A percentile compares a stretch with the other conserved stretches of the same genome.
Conservation (phyloP, 2,888 invertebrate genomes). For the Bellardia bayeri region DNA sequence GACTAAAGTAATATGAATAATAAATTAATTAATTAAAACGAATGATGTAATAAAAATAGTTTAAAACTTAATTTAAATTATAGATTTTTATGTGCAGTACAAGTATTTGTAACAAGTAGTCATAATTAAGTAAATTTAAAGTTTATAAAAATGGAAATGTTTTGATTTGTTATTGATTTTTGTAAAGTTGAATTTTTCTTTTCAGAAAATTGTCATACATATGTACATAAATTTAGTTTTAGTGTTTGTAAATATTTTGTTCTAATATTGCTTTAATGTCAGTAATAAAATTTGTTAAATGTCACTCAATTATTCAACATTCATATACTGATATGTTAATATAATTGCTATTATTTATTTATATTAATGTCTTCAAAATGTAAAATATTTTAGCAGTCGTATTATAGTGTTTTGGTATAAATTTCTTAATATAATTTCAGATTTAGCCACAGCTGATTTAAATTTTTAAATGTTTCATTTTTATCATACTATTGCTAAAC, state of each 20-base stretch:
- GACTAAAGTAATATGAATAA: slow-evolving; percentile 46
- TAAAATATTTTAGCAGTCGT: neutral
- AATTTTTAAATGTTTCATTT: neutral
- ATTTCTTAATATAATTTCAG: neutral
- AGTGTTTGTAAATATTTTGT: neutral
- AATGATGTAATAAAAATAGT: slow-evolving; percentile 36
- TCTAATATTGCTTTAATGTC: neutral
- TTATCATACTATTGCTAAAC: neutral
- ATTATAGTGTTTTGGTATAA: too few relatives aligned
- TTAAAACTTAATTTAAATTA: slow-evolving; percentile 19
- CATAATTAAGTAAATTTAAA: neutral
- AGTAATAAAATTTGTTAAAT: neutral
- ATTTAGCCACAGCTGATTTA: neutral
- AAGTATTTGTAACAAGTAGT: neutral
- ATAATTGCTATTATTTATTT: slow-evolving; percentile 8
- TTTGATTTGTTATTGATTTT: slow-evolving; percentile 16
- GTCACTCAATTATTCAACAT: neutral
- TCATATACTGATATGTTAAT: slow-evolving; percentile 22
- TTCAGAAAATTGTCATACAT: neutral
- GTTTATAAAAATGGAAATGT: neutral
- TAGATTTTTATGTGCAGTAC: neutral
- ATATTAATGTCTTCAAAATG: neutral
- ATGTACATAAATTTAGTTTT: too few relatives aligned
- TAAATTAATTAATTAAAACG: slow-evolving; percentile 51
- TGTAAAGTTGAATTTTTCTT: neutral